phyloP scores from a whole-genome alignment of 2,888 invertebrate species.

The Archips crataeganus region DNA sequence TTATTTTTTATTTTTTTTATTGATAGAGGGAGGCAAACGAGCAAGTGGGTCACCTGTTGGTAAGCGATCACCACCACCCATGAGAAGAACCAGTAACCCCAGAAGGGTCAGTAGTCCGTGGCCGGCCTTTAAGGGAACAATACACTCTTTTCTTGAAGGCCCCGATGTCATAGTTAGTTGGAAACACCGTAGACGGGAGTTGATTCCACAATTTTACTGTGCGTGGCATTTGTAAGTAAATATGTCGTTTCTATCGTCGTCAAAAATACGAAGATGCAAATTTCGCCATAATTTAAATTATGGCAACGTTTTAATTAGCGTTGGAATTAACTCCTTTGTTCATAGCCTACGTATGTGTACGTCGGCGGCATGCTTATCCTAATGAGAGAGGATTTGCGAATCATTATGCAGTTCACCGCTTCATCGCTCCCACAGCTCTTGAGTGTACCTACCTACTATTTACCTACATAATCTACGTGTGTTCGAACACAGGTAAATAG shows the following conservation, averaged over 20 bases:
- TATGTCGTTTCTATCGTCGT: neutral
- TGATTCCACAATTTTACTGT: no score
- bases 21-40: no score
- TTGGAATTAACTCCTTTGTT: conserved; percentile 9
- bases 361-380: conserved; percentile 15
- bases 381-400: conserved; percentile 34
- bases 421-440: conserved; percentile 6
- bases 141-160: no score
- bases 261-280: neutral
- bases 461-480: neutral
- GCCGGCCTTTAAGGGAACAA: no score
- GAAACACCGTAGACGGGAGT: no score
- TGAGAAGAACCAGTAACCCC: no score
- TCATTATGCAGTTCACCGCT: conserved; percentile 35
- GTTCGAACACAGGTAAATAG: conserved; percentile 7
- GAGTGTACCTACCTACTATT: neutral
- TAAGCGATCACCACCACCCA: no score
- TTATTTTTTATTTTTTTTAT: no score
- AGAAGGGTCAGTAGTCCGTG: no score
- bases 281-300: neutral
- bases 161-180: no score
- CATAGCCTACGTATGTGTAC: neutral
- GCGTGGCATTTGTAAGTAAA: no score
- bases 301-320: neutral
- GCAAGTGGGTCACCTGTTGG: no score